Evolutionary conservation across 2,888 invertebrate genomes (phyloP), one percentile per base, ranked within the genome.

Genomic region (Notocelia uddmanniana): DNA sequence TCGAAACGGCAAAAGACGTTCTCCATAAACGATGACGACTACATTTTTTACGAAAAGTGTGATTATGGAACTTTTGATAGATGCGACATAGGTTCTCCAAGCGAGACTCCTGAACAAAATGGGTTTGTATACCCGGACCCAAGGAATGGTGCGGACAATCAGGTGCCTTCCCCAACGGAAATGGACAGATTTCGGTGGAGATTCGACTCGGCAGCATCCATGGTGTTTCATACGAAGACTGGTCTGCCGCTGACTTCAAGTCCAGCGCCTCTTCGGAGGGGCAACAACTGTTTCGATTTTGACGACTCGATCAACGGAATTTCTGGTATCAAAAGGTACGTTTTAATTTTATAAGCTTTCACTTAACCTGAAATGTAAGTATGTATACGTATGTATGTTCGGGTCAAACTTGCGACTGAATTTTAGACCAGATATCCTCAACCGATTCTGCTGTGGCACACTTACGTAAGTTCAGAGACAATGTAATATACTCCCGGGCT

Each of bases 191-290:
- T 97, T 82, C 92, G 97, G 10, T 95, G 96, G 84, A 95, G 96
- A 37, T 92, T 97, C 80, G 97, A 96, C 79, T 96, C 96, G 60
- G 97, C 97, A 0, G 96, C 97, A 0, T 96, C 96, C 0, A 96
- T 97, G 96, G 96, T 97, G 78, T 98, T 98, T 86, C 97, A 97
- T 85, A 95, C 96, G 34, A 94, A 96, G 79, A 97, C 97, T 15
- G 97, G 97, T 0, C 91, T 98, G 66, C 98, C 98, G 0, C 89
- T 97, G 57, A 97, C 97, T 0, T 97, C 97, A 48, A 97, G 97
- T 85, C 98, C 98, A 0, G 98, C 98, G 1, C 98, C 98, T 0
- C 89, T 97, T 74, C 91, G 97, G 57, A 94, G 96, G 64, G 97
- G 97, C 2, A 96, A 96, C 76, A 95, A 96, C 68, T 95, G 97